Base-by-base conservation (phyloP, 64 coral and sea anemone genomes). In the Orbicella faveolata region DNA sequence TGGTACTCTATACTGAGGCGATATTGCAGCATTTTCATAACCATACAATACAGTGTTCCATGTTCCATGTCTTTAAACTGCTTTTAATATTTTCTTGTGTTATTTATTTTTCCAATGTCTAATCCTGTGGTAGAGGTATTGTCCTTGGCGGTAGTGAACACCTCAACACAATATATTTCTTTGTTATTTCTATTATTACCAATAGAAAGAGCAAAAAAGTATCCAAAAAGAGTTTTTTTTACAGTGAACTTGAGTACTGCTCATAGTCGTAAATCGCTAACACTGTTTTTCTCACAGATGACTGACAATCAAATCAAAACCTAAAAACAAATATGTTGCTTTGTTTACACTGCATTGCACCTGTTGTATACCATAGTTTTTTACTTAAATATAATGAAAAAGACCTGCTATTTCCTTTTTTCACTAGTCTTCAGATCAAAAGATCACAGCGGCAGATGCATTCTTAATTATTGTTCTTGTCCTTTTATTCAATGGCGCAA, bases 291-390 rank as follows among this genome's bases (percentile, higher is more conserved):
- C 18, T 51, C 51, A 44, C 77, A 33, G n/a, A 79, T 79, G 48
- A 79, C 23, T 57, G 52, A 30, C 48, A 51, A 51, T 77, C 16
- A 52, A 77, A 78, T 51, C 36, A 44, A 12, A 78, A 18, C 7
- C 0, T 70, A 33, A 70, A 3, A n/a, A 70, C 67, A 70, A 51
- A 48, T 48, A 48, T 23, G 18, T 36, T 59, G 12, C 55, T 67
- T 66, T 83, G 35, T 41, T 34, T 83, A 21, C 8, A 39, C 66
- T 83, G 17, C 14, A 36, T 19, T 83, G 33, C 80, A 83, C 80
- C 80, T 83, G 80, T 57, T 41, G 26, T 44, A 67, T 39, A 65
- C 61, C n/a, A 33, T 65, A 20, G 33, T 83, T 62, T 52, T 41
- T 85, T 30, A 48, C 16, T 2, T 59, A 59, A 59, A 70, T 70